Evolutionary conservation across 2,888 invertebrate species (phyloP), one percentile per base, ranked within the genome.

Genomic region (Eulithis testata): DNA sequence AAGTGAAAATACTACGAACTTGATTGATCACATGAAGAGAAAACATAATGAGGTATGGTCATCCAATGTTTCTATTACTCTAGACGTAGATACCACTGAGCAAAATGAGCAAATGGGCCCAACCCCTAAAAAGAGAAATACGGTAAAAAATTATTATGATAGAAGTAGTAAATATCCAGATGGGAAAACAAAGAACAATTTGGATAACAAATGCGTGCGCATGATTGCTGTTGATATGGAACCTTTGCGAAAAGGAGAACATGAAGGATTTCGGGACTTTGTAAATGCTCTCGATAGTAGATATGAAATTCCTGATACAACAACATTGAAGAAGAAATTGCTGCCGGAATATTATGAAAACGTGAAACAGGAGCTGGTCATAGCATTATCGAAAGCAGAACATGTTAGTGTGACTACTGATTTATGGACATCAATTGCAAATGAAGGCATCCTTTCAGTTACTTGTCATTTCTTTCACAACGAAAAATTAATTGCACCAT

Each of bases 221-320:
- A 62, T 62, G 62, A 44, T 62, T 21, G 62, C 62, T 44, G 11
- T 50, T 43, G 62, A 63, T 40, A 63, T 63, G 62, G 31, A 63
- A 51, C 62, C 62, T 27, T 52, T 63, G 40, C 43, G 55, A 4
- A 47, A 47, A 47, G 45, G 45, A 47, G 12, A 47, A 47, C 12
- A 47, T 47, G 4, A 12, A 11, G 44, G 44, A 44, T 44, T 44
- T 44, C 44, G 44, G 44, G 44, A 11, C 11, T 44, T 44, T 44
- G 44, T 62, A 45, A 53, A 47, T 49, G 56, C 45, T 36, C 11
- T 63, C 12, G 56, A 57, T 43, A 21, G 44, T 31, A 43, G 31
- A 44, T 60, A 60, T 52, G 43, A 52, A 52, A 51, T 60, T 12
- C 61, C 61, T 45, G 54, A 37, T 36, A 47, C 31, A 52, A 52